Percentiles rank a stretch among this genome's conserved stretches.
Evolutionary conservation across 2,797 vertebrate species (phyloP).

Genomic region (Centroberyx gerrardi): DNA sequence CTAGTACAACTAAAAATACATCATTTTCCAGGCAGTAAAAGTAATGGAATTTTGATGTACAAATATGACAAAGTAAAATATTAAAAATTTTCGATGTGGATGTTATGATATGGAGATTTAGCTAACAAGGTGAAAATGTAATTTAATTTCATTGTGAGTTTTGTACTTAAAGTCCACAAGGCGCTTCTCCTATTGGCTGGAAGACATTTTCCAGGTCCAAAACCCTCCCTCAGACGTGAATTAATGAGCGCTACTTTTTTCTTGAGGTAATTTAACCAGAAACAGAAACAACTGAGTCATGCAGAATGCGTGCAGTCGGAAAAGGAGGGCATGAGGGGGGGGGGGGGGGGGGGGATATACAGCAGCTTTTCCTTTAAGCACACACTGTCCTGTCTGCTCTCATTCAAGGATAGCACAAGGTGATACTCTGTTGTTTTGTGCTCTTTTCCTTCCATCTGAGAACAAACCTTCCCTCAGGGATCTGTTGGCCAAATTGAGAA

Average conservation of each 20-base stretch:
- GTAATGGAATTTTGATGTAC: too few relatives aligned
- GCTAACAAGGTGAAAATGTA: too few relatives aligned
- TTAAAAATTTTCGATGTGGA: too few relatives aligned
- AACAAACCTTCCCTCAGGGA: slow-evolving; percentile 50
- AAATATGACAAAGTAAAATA: too few relatives aligned
- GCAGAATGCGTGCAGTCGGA: slow-evolving; percentile 39
- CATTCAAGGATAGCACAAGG: slow-evolving; percentile 44
- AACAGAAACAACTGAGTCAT: slow-evolving; percentile 59
- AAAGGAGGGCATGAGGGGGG: slow-evolving; percentile 8
- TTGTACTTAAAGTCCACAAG: too few relatives aligned
- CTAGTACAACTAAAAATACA: too few relatives aligned
- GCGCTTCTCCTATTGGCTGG: too few relatives aligned
- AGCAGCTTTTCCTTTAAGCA: slow-evolving; percentile 29
- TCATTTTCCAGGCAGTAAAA: too few relatives aligned
- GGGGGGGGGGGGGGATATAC: slow-evolving; percentile 16
- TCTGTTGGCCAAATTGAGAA: slow-evolving; percentile 42
- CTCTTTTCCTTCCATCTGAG: slow-evolving; percentile 9
- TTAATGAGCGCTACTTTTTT: background rate
- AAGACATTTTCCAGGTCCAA: too few relatives aligned
- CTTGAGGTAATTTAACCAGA: slow-evolving; percentile 36
- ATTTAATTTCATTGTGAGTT: too few relatives aligned
- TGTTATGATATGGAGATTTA: too few relatives aligned
- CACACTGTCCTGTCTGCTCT: slow-evolving; percentile 39
- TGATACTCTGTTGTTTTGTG: slow-evolving; percentile 37
- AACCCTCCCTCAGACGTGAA: too few relatives aligned